Evolutionary conservation across 2,888 invertebrate species (phyloP), one percentile per base, ranked within the genome.

Genomic region (Orgyia antiqua): DNA sequence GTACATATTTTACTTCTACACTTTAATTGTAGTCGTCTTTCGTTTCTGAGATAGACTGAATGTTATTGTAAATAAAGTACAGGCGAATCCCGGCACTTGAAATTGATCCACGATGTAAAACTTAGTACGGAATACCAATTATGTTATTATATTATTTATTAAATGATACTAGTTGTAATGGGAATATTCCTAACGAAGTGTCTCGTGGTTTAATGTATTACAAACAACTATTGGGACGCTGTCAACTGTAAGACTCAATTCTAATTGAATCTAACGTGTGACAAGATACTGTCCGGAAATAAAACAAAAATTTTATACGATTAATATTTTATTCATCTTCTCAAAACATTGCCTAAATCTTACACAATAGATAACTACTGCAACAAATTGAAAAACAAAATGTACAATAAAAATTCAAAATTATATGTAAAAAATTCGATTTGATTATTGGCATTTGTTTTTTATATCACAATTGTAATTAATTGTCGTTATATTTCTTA

Each of bases 11-110:
- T 58, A 47, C 50, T 39, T 44, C 35, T 47, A 51, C 52, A 58
- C 53, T 40, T 50, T 47, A 33, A 47, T 51, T 49, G 42, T 50
- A 55, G 70, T 75, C 74, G 67, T 68, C 68, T 66, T 69, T 60
- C 41, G 83, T 83, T 80, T 82, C 83, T 75, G 70, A 57, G 67
- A 67, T 58, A 65, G 76, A 75, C 71, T 72, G 68, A 63, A 68
- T 67, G 60, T 65, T 59, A 51, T 45, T 51, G 60, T 65, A 62
- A 68, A 57, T 40, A 45, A 46, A 60, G 68, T 62, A 70, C 67
- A 64, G 68, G 45, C 48, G 44, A 68, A 63, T 55, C 56, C 45
- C 49, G 53, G 51, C 45, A 42, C 38, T 36, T 25, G 8, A 29
- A 18, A 42, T 59, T 65, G 68, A 44, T 72, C 64, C 66, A 61